These are phyloP conservation scores for Gymnothorax javanicus DNA, from an alignment of 2,797 vertebrate species.

Conservation along the genomic window DNA sequence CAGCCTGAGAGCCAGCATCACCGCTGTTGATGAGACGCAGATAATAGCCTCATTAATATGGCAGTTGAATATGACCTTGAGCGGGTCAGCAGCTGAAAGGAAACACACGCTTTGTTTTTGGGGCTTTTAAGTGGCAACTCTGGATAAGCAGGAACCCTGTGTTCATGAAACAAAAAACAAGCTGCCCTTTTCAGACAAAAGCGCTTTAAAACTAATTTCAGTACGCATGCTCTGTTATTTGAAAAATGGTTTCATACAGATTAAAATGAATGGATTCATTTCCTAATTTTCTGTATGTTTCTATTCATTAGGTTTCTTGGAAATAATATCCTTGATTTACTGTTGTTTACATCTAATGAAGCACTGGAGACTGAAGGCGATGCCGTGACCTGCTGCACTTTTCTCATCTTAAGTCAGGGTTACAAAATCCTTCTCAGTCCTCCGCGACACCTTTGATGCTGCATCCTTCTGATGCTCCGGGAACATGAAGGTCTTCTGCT, in stretches of 20 bases:
- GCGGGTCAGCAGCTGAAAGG: slow-evolving; percentile 29
- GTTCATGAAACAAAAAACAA: neutral
- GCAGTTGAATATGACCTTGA: slow-evolving; percentile 51
- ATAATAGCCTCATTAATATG: slow-evolving; percentile 47
- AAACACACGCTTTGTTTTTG: neutral
- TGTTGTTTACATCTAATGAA: neutral
- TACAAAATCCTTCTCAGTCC: neutral
- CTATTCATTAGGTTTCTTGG: neutral
- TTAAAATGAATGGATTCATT: neutral
- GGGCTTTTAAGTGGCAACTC: slow-evolving; percentile 11
- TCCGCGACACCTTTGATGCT: neutral
- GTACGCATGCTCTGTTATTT: neutral
- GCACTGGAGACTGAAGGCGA: neutral
- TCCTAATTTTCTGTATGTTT: neutral
- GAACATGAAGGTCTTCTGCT: neutral
- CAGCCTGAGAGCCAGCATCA: neutral
- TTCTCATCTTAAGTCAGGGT: neutral
- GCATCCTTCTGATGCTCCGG: neutral
- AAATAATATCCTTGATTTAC: neutral
- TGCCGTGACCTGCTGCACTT: neutral
- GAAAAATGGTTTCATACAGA: neutral
- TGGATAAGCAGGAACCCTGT: neutral
- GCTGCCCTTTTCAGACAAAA: neutral
- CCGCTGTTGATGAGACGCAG: slow-evolving; percentile 30
- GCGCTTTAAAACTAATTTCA: neutral